These are phyloP conservation scores for Amphipoea oculea DNA, from an alignment of 2,888 invertebrate species.

Conservation along the genomic window DNA sequence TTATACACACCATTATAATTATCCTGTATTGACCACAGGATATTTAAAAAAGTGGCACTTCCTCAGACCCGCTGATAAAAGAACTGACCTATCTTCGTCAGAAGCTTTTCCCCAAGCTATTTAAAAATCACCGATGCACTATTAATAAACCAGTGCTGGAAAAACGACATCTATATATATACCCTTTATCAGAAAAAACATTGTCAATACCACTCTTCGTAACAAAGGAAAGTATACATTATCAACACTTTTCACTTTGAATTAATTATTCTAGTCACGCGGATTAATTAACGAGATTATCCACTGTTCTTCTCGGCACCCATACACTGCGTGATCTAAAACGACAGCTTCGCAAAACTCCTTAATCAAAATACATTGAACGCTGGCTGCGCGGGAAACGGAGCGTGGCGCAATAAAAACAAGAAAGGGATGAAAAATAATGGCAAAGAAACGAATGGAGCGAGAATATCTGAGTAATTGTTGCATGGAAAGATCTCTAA, in stretches of 20 bases:
- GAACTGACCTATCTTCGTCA: not conserved
- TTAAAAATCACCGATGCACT: slow-evolving; percentile 1
- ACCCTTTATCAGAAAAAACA: slow-evolving; percentile 4
- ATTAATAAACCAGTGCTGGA: not conserved
- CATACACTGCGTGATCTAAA: slow-evolving; percentile 14
- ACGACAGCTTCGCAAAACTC: slow-evolving; percentile 42
- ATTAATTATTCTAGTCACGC: slow-evolving; percentile 59
- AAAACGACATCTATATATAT: not conserved
- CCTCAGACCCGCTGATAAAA: not conserved
- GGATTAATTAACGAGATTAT: slow-evolving; percentile 67
- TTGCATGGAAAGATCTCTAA: slow-evolving; percentile 81
- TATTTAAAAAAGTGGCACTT: not conserved
- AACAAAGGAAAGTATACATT: slow-evolving; percentile 34
- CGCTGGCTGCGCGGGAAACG: slow-evolving; percentile 59
- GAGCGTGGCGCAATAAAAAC: slow-evolving; percentile 64
- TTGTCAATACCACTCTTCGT: slow-evolving; percentile 7
- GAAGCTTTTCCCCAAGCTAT: not conserved
- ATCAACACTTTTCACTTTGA: slow-evolving; percentile 49
- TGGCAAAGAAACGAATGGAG: slow-evolving; percentile 73
- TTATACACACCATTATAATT: no score
- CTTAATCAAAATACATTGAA: slow-evolving; percentile 66
- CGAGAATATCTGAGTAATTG: slow-evolving; percentile 81
- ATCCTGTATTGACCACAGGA: not conserved
- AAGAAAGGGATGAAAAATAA: slow-evolving; percentile 66
- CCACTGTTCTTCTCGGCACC: slow-evolving; percentile 30